Conservation (phyloP, 2,888 invertebrate genomes). For the Ormyrus labotus region DNA sequence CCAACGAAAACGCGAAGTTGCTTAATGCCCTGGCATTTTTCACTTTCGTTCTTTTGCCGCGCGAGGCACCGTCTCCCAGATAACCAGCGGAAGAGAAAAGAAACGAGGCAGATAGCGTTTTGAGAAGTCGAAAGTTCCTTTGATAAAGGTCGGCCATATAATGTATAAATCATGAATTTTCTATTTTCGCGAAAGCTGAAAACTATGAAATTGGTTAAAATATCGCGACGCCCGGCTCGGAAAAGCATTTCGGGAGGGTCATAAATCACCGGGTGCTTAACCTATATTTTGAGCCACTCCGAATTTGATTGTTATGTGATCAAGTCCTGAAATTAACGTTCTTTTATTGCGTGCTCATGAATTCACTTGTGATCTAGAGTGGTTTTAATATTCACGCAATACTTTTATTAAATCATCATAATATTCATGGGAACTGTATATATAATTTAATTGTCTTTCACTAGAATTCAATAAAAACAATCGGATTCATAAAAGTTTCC, state of each 20-base stretch:
- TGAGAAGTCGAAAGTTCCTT: slow-evolving; percentile 42
- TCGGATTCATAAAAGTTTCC: too few species aligned
- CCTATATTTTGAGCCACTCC: background rate
- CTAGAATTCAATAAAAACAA: too few species aligned
- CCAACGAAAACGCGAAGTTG: slow-evolving; percentile 24
- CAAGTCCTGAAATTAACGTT: background rate
- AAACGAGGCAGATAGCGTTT: slow-evolving; percentile 16
- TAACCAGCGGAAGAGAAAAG: slow-evolving; percentile 14
- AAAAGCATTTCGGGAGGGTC: background rate
- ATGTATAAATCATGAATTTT: slow-evolving; percentile 47
- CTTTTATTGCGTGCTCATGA: background rate
- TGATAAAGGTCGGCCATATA: slow-evolving; percentile 17
- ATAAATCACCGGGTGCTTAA: slow-evolving; percentile 5
- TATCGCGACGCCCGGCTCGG: background rate
- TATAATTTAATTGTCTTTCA: too few species aligned
- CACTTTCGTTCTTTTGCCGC: slow-evolving; percentile 38
- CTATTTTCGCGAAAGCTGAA: slow-evolving; percentile 14
- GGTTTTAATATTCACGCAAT: too few species aligned
- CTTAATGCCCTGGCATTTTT: slow-evolving; percentile 48
- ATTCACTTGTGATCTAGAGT: too few species aligned
- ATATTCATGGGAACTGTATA: too few species aligned
- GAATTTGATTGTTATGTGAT: background rate
- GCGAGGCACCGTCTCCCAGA: slow-evolving; percentile 12
- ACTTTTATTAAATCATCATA: too few species aligned
- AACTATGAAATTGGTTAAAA: slow-evolving; percentile 20